Evolutionary conservation across 2,888 invertebrate genomes (phyloP), one percentile per base, ranked within the genome.

Genomic region (Lasioglossum marginatum): DNA sequence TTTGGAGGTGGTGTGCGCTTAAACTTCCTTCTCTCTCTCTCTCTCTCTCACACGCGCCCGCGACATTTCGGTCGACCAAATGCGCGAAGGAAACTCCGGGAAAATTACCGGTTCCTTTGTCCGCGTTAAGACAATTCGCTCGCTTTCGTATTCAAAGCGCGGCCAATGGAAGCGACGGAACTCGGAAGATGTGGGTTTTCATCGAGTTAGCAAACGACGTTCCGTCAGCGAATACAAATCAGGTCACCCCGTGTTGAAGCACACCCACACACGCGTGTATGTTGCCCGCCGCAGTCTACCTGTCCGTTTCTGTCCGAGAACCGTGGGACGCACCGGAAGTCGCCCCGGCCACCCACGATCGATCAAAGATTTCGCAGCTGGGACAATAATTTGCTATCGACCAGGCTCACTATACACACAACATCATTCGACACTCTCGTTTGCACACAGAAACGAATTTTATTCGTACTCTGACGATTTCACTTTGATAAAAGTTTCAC

Each of bases 141-240:
- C 87, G 81, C 87, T 84, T 84, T 84, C 71, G 88, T 82, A 90
- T 90, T 90, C 88, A 83, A 84, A 87, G 86, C 90, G 82, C 71
- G 88, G 79, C 83, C 88, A 78, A 83, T 86, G 72, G 84, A 83
- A 73, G 73, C 86, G 81, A 76, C 81, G 81, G 81, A 85, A 86
- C 89, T 87, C 82, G 86, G 85, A 89, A 91, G 89, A 91, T 88
- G 90, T 89, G 89, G 88, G 88, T 91, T 91, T 92, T 89, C 92
- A 91, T 92, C 87, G 91, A 92, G 91, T 92, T 92, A 92, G 88
- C 90, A 76, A 89, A 88, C 88, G 89, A 82, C 86, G 88, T 86
- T 88, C 88, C 68, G 85, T 84, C 84, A 81, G 86, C 86, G 89
- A 92, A 91, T 91, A 91, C 91, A 90, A 91, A 91, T 91, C 89